A percentile compares a stretch with the other conserved stretches of the same genome.
These are phyloP conservation scores for Holacanthella duospinosa DNA, from an alignment of 2,888 invertebrate genomes.

Conservation along the genomic window DNA sequence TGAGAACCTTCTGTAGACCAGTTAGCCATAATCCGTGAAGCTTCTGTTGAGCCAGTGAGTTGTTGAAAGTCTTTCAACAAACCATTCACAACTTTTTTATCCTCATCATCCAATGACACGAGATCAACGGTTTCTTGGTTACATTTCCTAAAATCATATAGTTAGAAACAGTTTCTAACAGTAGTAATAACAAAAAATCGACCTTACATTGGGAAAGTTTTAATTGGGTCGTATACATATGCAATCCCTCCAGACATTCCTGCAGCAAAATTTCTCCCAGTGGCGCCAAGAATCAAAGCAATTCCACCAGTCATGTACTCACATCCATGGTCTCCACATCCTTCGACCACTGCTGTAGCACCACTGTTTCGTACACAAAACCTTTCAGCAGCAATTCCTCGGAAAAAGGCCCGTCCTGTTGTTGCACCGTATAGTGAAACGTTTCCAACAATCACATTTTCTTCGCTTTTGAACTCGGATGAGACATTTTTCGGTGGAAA, in stretches of 20 bases:
- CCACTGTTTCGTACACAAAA: slow-evolving; percentile 98
- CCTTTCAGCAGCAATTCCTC: slow-evolving; percentile 93
- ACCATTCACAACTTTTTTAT: slow-evolving; percentile 62
- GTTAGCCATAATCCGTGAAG: slow-evolving; percentile 61
- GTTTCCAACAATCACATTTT: slow-evolving; percentile 95
- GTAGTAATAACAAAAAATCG: neutral
- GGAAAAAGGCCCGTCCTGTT: slow-evolving; percentile 80
- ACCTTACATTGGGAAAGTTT: slow-evolving; percentile 22
- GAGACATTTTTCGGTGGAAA: slow-evolving; percentile 76
- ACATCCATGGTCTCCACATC: slow-evolving; percentile 97
- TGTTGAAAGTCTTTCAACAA: slow-evolving; percentile 73
- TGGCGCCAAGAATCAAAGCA: slow-evolving; percentile 81
- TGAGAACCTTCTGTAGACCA: slow-evolving; percentile 66
- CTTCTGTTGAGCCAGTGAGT: slow-evolving; percentile 80
- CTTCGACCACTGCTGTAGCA: slow-evolving; percentile 85
- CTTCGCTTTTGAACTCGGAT: slow-evolving; percentile 66
- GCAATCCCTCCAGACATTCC: slow-evolving; percentile 98
- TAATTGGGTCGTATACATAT: slow-evolving; percentile 79
- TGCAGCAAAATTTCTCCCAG: slow-evolving; percentile 96
- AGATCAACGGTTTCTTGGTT: slow-evolving; percentile 94
- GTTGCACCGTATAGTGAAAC: slow-evolving; percentile 97
- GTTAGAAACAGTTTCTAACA: too few relatives aligned
- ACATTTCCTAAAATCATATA: slow-evolving; percentile 66
- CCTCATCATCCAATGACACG: slow-evolving; percentile 67
- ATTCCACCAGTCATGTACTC: slow-evolving; percentile 98